Evolutionary conservation across 1,140 invertebrate genomes (phyloP).

Genomic region (Drosophila bocqueti): DNA sequence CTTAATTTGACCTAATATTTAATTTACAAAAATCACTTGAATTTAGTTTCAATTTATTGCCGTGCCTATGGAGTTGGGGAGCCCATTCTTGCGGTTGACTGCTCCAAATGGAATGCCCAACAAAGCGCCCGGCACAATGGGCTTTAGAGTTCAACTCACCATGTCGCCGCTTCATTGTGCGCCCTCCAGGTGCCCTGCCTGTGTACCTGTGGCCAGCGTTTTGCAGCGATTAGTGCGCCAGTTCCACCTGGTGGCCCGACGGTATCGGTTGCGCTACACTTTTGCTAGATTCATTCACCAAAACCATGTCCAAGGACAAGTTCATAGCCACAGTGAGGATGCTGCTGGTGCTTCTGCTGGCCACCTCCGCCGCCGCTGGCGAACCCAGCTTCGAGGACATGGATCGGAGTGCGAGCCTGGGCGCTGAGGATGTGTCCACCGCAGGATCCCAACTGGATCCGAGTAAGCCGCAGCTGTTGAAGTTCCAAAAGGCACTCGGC

Average conservation of each 20-base stretch:
- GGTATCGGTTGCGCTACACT: slow-evolving; percentile 34
- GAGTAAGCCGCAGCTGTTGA: slow-evolving; percentile 22
- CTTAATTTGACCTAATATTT: not conserved
- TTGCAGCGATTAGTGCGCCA: slow-evolving; percentile 40
- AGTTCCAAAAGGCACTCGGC: slow-evolving; percentile 20
- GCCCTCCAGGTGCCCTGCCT: slow-evolving; percentile 17
- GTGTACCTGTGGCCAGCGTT: slow-evolving; percentile 36
- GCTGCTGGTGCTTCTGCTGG: slow-evolving; percentile 7
- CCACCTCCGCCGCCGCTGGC: not conserved
- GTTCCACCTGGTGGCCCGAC: slow-evolving; percentile 29
- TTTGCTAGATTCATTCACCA: no score
- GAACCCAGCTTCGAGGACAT: slow-evolving; percentile 44
- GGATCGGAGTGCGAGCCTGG: slow-evolving; percentile 7
- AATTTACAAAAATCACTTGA: not conserved
- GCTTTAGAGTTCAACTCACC: slow-evolving; percentile 73
- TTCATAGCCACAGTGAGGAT: not conserved
- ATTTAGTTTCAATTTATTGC: not conserved
- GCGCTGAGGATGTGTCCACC: slow-evolving; percentile 43
- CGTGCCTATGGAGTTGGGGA: slow-evolving; percentile 46
- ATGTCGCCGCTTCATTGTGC: slow-evolving; percentile 71
- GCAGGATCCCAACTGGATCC: slow-evolving; percentile 20
- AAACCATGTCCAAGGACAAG: slow-evolving; percentile 17
- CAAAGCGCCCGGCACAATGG: slow-evolving; percentile 50
- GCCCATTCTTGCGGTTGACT: slow-evolving; percentile 59
- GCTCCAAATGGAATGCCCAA: slow-evolving; percentile 51